phyloP scores from a whole-genome alignment of 2,888 invertebrate genomes.

The Gastracanthus pulcherrimus region DNA sequence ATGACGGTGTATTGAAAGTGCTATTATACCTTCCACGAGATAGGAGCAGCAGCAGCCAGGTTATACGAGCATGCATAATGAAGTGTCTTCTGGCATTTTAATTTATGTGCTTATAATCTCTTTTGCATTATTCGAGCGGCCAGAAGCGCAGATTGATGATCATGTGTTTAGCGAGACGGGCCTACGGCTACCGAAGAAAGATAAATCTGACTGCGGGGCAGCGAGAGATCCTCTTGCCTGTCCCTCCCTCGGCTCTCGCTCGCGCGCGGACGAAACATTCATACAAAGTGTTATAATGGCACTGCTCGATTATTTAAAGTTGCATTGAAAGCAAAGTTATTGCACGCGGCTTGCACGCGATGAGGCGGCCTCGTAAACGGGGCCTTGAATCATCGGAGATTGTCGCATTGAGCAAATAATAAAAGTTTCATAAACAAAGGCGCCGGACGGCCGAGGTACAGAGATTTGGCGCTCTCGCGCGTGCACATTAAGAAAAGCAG shows the following conservation, averaged over 20 bases:
- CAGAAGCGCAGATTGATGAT: conserved; percentile 70
- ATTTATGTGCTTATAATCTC: conserved; percentile 57
- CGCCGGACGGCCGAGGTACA: conserved; percentile 1
- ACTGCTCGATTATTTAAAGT: conserved; percentile 44
- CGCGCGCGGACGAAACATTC: conserved; percentile 27
- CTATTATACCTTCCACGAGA: conserved; percentile 47
- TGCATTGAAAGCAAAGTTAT: conserved; percentile 37
- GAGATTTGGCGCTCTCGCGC: neutral
- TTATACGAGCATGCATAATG: conserved; percentile 56
- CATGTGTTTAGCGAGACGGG: conserved; percentile 72
- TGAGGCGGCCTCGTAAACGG: too few relatives aligned
- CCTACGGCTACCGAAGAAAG: conserved; percentile 75
- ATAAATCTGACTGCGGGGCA: conserved; percentile 67
- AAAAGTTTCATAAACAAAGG: conserved; percentile 32
- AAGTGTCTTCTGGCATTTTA: conserved; percentile 57
- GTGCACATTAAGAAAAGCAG: too few relatives aligned
- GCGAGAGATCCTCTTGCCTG: neutral
- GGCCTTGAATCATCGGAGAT: neutral
- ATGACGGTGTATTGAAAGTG: conserved; percentile 55
- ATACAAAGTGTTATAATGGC: conserved; percentile 51
- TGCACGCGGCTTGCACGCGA: conserved; percentile 31
- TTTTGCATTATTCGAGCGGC: conserved; percentile 67
- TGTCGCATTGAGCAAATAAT: conserved; percentile 39
- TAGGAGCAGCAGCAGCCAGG: neutral
- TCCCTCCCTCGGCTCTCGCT: neutral